A percentile compares a stretch with the other conserved stretches of the same genome.
phyloP scores from a whole-genome alignment of 2,888 invertebrate species.

The Ernsta delagoae region DNA sequence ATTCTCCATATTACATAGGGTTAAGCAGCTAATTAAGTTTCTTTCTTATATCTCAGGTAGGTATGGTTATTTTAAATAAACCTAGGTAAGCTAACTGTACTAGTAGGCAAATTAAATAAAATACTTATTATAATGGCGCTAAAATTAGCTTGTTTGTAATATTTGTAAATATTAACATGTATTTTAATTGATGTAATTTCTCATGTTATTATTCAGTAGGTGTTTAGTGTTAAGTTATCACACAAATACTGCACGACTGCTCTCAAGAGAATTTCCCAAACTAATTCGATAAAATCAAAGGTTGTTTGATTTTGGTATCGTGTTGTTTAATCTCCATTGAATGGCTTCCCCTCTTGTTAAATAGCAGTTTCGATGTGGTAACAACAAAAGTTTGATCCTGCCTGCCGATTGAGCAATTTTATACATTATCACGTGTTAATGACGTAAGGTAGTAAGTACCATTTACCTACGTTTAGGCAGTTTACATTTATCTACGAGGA shows the following conservation, averaged over 20 bases:
- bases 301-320: constrained; percentile 69
- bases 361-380: constrained; percentile 79
- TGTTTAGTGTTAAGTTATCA: constrained; percentile 13
- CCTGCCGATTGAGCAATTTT: constrained; percentile 56
- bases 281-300: constrained; percentile 78
- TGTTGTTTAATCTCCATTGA: constrained; percentile 79
- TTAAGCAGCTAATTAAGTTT: too few relatives aligned
- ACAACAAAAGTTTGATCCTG: constrained; percentile 55
- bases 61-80: too few relatives aligned
- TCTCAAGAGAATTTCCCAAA: constrained; percentile 54
- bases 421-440: constrained; percentile 12
- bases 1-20: too few relatives aligned
- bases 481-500: too few relatives aligned
- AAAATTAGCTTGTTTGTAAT: too few relatives aligned
- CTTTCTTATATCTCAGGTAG: too few relatives aligned
- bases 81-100: too few relatives aligned
- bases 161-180: constrained; percentile 2
- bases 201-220: constrained; percentile 10
- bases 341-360: constrained; percentile 72
- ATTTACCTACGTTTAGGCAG: too few relatives aligned
- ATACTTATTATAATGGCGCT: too few relatives aligned
- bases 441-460: too few relatives aligned
- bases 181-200: not conserved
- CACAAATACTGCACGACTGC: constrained; percentile 35
- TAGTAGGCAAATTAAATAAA: too few relatives aligned